Conservation (phyloP, 2,113 vertebrate genomes). For the Brachyhypopomus occidentalis region DNA sequence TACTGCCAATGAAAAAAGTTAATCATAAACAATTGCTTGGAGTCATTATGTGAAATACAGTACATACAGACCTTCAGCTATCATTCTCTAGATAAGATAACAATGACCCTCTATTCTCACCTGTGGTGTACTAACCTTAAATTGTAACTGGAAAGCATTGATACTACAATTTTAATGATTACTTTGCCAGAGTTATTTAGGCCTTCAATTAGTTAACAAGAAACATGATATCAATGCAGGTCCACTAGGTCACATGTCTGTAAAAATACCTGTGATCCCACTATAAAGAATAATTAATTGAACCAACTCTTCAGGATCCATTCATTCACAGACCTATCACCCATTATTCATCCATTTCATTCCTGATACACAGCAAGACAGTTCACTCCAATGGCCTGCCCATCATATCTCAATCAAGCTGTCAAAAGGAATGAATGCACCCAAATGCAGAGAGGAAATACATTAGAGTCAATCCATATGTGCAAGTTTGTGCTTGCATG, state of each 20-base stretch:
- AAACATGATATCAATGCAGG: conserved; percentile 1
- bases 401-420: conserved; percentile 17
- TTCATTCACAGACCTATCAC: conserved; percentile 26
- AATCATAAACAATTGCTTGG: too few relatives aligned
- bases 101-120: neutral
- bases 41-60: conserved; percentile 22
- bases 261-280: conserved; percentile 26
- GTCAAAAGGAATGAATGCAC: neutral
- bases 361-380: conserved; percentile 20
- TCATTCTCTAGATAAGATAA: conserved; percentile 1
- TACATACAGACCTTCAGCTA: conserved; percentile 15
- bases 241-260: neutral
- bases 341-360: conserved; percentile 7
- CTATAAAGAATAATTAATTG: conserved; percentile 16
- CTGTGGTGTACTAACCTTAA: conserved; percentile 10
- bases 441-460: neutral
- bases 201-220: conserved; percentile 30
- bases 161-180: conserved; percentile 22
- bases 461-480: neutral
- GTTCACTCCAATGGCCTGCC: neutral
- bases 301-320: neutral
- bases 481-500: too few relatives aligned
- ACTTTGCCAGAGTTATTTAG: neutral
- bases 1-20: neutral
- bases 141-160: conserved; percentile 10